phyloP scores from a whole-genome alignment of 2,797 vertebrate genomes.

The Meda fulgida region DNA sequence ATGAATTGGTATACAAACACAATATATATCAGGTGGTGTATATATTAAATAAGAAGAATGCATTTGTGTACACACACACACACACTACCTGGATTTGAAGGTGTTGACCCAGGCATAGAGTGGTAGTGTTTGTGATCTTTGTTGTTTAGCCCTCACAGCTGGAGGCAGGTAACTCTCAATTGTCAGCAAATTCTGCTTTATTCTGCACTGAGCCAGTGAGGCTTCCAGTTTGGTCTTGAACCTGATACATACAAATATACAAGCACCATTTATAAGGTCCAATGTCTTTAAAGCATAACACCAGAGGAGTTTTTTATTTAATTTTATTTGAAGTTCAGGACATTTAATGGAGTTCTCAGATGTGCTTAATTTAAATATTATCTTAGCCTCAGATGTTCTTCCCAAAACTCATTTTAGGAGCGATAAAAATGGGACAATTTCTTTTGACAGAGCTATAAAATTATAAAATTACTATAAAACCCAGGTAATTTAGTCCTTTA shows the following conservation, averaged over 20 bases:
- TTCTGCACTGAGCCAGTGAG: conserved; percentile 87
- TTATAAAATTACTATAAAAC: no score
- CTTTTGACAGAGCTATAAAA: no score
- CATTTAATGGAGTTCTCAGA: not conserved
- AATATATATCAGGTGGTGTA: not conserved
- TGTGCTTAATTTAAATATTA: not conserved
- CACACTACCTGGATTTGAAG: conserved; percentile 71
- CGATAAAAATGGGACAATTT: no score
- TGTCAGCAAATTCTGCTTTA: conserved; percentile 84
- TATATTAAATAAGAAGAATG: not conserved
- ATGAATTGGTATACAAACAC: not conserved
- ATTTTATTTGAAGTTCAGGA: not conserved
- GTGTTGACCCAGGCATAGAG: conserved; percentile 89
- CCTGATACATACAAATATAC: conserved; percentile 68
- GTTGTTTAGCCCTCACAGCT: conserved; percentile 80
- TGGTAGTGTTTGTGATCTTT: conserved; percentile 80
- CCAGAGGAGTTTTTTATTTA: not conserved
- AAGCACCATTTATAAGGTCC: conserved; percentile 1
- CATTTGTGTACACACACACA: not conserved
- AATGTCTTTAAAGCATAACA: not conserved
- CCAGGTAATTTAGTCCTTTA: not conserved
- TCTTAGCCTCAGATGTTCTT: not conserved
- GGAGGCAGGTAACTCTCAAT: conserved; percentile 85
- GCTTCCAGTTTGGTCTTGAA: conserved; percentile 89
- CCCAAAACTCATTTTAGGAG: not conserved